Evolutionary conservation across 2,888 invertebrate genomes (phyloP).

Genomic region (Melanargia galathea): DNA sequence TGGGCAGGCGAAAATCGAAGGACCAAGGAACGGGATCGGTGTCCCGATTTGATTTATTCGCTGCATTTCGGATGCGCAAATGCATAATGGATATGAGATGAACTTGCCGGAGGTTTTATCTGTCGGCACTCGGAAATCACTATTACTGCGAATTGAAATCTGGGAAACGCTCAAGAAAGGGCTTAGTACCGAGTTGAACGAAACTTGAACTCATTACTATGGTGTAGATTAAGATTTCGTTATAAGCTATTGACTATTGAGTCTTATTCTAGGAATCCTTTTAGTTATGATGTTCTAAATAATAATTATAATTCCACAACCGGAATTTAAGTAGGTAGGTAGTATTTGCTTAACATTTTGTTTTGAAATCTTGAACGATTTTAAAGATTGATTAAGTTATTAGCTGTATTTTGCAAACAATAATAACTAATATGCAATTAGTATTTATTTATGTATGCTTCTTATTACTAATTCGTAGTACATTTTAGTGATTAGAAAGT

Average conservation of each 20-base stretch:
- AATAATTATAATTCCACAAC: no score
- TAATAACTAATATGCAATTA: background rate
- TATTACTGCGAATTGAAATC: constrained; percentile 16
- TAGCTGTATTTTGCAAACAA: background rate
- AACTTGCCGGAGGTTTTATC: constrained; percentile 37
- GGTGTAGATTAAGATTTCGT: background rate
- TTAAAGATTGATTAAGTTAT: background rate
- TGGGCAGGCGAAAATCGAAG: constrained; percentile 76
- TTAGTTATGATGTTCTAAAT: no score
- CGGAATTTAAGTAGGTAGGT: no score
- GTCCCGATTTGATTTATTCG: constrained; percentile 65
- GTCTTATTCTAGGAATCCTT: no score
- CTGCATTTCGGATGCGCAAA: constrained; percentile 49
- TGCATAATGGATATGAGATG: constrained; percentile 63
- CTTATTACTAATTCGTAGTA: background rate
- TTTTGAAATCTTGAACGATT: no score
- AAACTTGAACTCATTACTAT: background rate
- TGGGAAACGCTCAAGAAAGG: background rate
- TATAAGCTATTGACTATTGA: background rate
- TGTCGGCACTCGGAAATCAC: constrained; percentile 16
- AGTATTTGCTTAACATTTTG: no score
- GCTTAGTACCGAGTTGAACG: background rate
- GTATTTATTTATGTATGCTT: background rate
- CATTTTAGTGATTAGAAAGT: background rate
- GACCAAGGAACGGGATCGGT: constrained; percentile 61